Base-by-base conservation (phyloP, 2,888 invertebrate species). In the Drosophila cracens region DNA sequence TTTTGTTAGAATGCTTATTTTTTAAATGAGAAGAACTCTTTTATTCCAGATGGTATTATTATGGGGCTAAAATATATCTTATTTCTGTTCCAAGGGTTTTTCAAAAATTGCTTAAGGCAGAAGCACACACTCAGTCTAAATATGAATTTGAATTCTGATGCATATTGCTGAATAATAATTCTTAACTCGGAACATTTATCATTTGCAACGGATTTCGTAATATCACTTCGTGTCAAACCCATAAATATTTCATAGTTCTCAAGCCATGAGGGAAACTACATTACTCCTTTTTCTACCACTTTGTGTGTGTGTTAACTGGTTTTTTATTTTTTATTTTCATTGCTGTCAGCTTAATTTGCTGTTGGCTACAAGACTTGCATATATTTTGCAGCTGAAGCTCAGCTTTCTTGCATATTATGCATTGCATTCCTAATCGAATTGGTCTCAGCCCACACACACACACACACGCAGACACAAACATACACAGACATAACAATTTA, bases 381-480 rank as follows among this genome's bases (percentile, higher is more conserved):
- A 75, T 51, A 76, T 53, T 59, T 75, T 70, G 56, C 49, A 71
- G 62, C 70, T 60, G 33, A 34, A 70, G 60, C 62, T 61, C 46
- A 46, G 46, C 46, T 46, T 46, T 46, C 36, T 63, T 61, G 56
- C 53, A 29, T 61, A 57, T 60, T 74, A 74, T 60, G 80, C 62
- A 70, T 77, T 77, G 82, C 79, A 84, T 87, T 84, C 71, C 79
- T 67, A 87, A 84, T 87, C 71, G 69, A 74, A 87, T 81, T 84
- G 70, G 70, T 75, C 63, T 51, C 70, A 72, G 70, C 83, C 78
- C 82, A 76, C 84, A 83, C 77, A 70, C 48, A 58, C 18, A 65
- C 59, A 63, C n/a, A 58, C 11, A 65, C 59, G 57, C 25, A 31
- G 31, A 10, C 10, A 33, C 33, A 60, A 13, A 27, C 31, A n/a